Evolutionary conservation across 2,888 invertebrate species (phyloP).

Genomic region (Drosophila formosana): DNA sequence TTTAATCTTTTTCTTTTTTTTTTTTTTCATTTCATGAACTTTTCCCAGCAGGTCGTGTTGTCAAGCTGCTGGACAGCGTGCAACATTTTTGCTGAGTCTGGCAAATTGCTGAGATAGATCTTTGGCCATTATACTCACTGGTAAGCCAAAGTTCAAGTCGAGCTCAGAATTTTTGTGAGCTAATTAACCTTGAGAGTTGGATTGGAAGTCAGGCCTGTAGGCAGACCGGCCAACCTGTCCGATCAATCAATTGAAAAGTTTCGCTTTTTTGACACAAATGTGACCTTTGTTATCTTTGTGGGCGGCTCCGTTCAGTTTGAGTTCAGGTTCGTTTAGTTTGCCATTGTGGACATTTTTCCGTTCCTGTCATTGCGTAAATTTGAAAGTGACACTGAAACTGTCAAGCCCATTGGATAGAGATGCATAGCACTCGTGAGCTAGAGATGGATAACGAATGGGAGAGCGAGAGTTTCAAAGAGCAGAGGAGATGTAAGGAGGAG

Average conservation of each 20-base stretch:
- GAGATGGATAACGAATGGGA: background rate
- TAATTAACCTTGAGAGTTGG: slow-evolving; percentile 71
- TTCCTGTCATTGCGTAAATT: slow-evolving; percentile 62
- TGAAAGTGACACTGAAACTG: slow-evolving; percentile 64
- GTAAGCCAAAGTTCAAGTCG: background rate
- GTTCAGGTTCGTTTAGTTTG: slow-evolving; percentile 23
- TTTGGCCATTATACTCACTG: slow-evolving; percentile 6
- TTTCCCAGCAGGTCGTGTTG: slow-evolving; percentile 18
- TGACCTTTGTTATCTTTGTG: slow-evolving; percentile 64
- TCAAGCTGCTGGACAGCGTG: background rate
- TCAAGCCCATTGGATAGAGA: slow-evolving; percentile 58
- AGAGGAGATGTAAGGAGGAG: background rate
- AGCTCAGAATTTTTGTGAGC: slow-evolving; percentile 15
- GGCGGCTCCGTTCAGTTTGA: slow-evolving; percentile 3
- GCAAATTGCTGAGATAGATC: slow-evolving; percentile 14
- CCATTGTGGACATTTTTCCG: slow-evolving; percentile 62
- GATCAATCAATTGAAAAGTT: slow-evolving; percentile 77
- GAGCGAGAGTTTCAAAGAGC: background rate
- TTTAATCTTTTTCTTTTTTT: slow-evolving; percentile 42
- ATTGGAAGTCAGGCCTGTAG: background rate
- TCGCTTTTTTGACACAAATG: slow-evolving; percentile 56
- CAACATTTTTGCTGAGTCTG: slow-evolving; percentile 12
- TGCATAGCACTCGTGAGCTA: slow-evolving; percentile 37
- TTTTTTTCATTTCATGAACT: slow-evolving; percentile 40
- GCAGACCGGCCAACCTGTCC: slow-evolving; percentile 23